Percentiles rank a stretch among this genome's conserved stretches.
phyloP scores from a whole-genome alignment of 2,888 invertebrate species.

The Beris chalybata region DNA sequence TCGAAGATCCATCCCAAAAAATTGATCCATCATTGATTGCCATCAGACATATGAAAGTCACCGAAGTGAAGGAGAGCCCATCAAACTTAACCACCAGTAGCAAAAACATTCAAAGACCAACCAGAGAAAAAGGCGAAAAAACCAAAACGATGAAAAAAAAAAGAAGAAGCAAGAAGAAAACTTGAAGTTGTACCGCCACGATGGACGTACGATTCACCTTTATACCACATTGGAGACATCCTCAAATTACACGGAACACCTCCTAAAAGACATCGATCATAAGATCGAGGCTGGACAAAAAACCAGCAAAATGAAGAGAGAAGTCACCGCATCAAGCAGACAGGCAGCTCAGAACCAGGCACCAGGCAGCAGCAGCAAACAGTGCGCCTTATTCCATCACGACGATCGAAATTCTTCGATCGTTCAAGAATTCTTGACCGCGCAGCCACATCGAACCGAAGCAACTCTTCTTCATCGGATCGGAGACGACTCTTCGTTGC shows the following conservation, averaged over 20 bases:
- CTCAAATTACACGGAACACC: conserved; percentile 40
- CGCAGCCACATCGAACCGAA: background rate
- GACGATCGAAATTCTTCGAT: background rate
- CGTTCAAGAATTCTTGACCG: conserved; percentile 5
- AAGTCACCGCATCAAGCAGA: conserved; percentile 7
- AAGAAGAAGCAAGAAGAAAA: conserved; percentile 18
- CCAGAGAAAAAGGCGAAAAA: conserved; percentile 30
- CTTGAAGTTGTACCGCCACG: conserved; percentile 8
- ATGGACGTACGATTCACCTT: conserved; percentile 13
- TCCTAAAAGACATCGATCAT: conserved; percentile 41
- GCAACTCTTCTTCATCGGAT: background rate
- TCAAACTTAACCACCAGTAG: conserved; percentile 32
- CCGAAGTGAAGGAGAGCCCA: conserved; percentile 33
- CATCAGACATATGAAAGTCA: conserved; percentile 33
- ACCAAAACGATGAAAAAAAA: conserved; percentile 20
- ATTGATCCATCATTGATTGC: conserved; percentile 23
- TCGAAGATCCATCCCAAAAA: conserved; percentile 28
- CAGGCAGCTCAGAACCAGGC: background rate
- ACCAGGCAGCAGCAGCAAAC: background rate
- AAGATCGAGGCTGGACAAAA: conserved; percentile 37
- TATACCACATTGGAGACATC: conserved; percentile 35
- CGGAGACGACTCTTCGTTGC: conserved; percentile 15
- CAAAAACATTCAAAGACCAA: conserved; percentile 37
- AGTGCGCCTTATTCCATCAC: conserved; percentile 1
- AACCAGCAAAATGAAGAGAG: conserved; percentile 18